Conservation (phyloP, 1,140 invertebrate genomes). For the Camponotus floridanus region DNA sequence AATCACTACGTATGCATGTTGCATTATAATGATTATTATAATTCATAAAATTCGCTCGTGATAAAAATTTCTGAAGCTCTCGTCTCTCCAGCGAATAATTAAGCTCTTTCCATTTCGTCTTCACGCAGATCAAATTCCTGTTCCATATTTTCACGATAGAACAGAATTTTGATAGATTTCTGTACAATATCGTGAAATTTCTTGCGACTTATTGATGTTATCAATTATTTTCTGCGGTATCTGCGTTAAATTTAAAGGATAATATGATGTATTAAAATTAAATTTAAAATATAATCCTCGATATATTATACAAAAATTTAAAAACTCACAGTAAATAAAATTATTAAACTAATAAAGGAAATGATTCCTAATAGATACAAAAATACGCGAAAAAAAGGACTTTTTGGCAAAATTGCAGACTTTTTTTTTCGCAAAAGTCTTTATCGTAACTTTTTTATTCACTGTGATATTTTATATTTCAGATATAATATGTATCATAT, state of each 20-base stretch:
- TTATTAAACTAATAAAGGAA: neutral
- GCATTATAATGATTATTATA: slow-evolving; percentile 10
- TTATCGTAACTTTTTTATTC: neutral
- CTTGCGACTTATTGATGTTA: neutral
- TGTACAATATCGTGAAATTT: neutral
- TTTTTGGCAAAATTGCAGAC: neutral
- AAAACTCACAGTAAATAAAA: neutral
- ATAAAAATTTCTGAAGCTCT: neutral
- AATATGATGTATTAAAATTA: neutral
- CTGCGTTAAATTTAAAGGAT: neutral
- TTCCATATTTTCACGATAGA: neutral
- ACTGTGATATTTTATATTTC: neutral
- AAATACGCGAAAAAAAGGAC: neutral
- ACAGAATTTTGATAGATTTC: neutral
- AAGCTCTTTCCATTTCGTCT: slow-evolving; percentile 6
- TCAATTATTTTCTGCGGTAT: neutral
- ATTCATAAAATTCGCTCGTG: neutral
- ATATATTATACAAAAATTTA: neutral
- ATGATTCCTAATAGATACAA: no score
- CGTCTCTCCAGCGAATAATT: neutral
- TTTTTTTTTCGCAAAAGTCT: neutral
- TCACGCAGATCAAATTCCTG: neutral
- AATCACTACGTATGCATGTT: neutral
- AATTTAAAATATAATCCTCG: no score
- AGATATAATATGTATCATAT: no score